Conservation (phyloP, 2,113 vertebrate species). For the Syngnathus scovelli region DNA sequence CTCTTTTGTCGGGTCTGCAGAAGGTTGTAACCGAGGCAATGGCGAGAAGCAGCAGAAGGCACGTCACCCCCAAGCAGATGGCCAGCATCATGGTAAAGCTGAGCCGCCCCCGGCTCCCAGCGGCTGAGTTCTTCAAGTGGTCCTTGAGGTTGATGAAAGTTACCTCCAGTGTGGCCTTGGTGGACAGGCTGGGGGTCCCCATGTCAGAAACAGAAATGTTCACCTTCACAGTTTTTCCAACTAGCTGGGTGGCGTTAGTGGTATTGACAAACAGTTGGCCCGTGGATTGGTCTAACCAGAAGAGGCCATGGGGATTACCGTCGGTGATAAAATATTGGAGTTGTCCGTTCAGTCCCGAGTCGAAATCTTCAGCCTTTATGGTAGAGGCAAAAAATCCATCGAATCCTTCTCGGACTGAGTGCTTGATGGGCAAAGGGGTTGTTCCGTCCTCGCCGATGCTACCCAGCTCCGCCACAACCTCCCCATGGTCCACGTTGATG, state of each 20-base stretch:
- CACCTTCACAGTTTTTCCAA: constrained; percentile 73
- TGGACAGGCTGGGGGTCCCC: constrained; percentile 70
- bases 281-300: constrained; percentile 70
- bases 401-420: constrained; percentile 25
- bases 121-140: constrained; percentile 75
- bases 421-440: constrained; percentile 14
- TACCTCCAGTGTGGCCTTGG: constrained; percentile 68
- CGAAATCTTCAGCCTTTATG: constrained; percentile 77
- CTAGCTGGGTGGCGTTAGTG: constrained; percentile 81
- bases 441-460: constrained; percentile 31
- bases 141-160: constrained; percentile 78
- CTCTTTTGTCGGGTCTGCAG: constrained; percentile 79
- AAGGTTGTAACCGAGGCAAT: constrained; percentile 75
- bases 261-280: constrained; percentile 82
- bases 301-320: constrained; percentile 64
- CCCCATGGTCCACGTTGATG: constrained; percentile 75
- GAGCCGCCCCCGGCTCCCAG: constrained; percentile 57
- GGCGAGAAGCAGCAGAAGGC: constrained; percentile 74
- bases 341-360: constrained; percentile 77
- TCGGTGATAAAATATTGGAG: constrained; percentile 72
- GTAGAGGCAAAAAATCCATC: constrained; percentile 65
- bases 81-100: constrained; percentile 72
- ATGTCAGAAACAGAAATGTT: constrained; percentile 74
- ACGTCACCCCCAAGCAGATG: constrained; percentile 75
- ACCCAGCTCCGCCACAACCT: constrained; percentile 64